A percentile compares a stretch with the other conserved stretches of the same genome.
Conservation (phyloP, 2,888 invertebrate species). For the Syrphus vitripennis region DNA sequence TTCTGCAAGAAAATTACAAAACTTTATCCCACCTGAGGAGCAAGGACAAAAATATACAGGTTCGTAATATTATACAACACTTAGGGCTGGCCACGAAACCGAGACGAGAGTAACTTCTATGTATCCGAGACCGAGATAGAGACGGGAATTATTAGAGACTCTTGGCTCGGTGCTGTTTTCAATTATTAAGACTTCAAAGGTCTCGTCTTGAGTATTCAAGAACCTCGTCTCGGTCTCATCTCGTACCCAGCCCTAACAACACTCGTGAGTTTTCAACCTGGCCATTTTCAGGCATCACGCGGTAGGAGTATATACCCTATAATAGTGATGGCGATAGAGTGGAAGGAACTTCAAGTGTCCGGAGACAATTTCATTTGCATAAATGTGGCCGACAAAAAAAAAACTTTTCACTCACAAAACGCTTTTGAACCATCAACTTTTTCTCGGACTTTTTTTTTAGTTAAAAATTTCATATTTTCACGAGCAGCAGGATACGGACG, state of each 20-base stretch:
- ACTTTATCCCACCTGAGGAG: slow-evolving; percentile 54
- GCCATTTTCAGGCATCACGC: background rate
- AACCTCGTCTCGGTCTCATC: no score
- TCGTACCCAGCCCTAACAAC: no score
- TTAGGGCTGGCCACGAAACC: no score
- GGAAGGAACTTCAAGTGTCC: slow-evolving; percentile 47
- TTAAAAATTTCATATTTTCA: slow-evolving; percentile 49
- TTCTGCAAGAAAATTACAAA: slow-evolving; percentile 55
- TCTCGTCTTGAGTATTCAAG: no score
- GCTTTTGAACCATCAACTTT: slow-evolving; percentile 61
- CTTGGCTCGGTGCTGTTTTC: no score
- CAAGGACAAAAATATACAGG: background rate
- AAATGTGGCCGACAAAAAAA: slow-evolving; percentile 38
- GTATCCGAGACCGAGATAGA: no score
- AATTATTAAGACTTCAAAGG: no score
- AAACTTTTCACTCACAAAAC: slow-evolving; percentile 62
- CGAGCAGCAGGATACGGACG: background rate
- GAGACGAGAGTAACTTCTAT: no score
- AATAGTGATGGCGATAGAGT: background rate
- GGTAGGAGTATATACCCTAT: no score
- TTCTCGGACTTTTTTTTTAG: slow-evolving; percentile 1
- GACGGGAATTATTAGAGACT: no score
- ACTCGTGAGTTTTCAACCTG: no score
- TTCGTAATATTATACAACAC: no score
- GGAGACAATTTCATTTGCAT: slow-evolving; percentile 70